Evolutionary conservation across 2,888 invertebrate species (phyloP).

Genomic region (Drosophila ezoana): DNA sequence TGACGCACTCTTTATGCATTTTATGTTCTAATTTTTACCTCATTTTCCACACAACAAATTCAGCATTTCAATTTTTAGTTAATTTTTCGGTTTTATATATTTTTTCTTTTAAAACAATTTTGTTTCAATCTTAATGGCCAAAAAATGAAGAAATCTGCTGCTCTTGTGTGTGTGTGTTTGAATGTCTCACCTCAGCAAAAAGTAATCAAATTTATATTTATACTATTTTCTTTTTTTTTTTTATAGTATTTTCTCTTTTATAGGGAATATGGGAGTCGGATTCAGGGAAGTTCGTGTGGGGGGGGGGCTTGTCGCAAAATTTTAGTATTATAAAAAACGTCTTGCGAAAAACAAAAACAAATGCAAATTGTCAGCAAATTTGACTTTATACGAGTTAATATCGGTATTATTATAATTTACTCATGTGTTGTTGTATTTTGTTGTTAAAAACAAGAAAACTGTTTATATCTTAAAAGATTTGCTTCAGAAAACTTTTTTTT

Average conservation of each 20-base stretch:
- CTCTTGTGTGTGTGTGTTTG: constrained; percentile 84
- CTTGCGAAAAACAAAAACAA: constrained; percentile 83
- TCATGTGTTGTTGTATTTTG: constrained; percentile 61
- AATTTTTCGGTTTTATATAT: constrained; percentile 42
- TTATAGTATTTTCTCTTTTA: constrained; percentile 17
- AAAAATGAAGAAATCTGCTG: constrained; percentile 66
- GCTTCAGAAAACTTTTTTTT: constrained; percentile 57
- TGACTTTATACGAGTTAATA: constrained; percentile 71
- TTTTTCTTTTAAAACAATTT: constrained; percentile 15
- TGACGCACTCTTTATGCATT: constrained; percentile 69
- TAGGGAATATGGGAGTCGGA: constrained; percentile 27
- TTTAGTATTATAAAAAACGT: constrained; percentile 68
- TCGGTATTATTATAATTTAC: constrained; percentile 66
- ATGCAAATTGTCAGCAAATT: constrained; percentile 78
- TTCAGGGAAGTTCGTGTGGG: constrained; percentile 44
- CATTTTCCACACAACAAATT: constrained; percentile 85
- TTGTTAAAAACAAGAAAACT: constrained; percentile 82
- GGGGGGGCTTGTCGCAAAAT: constrained; percentile 57
- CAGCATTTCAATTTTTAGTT: constrained; percentile 65
- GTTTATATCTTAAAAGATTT: constrained; percentile 64
- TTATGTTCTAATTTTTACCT: constrained; percentile 81
- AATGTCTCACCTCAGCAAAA: constrained; percentile 85
- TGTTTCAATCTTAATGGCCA: constrained; percentile 51
- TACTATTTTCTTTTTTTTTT: constrained; percentile 24
- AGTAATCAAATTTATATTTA: constrained; percentile 55